phyloP scores from a whole-genome alignment of 2,113 vertebrate species.

The Sula dactylatra region DNA sequence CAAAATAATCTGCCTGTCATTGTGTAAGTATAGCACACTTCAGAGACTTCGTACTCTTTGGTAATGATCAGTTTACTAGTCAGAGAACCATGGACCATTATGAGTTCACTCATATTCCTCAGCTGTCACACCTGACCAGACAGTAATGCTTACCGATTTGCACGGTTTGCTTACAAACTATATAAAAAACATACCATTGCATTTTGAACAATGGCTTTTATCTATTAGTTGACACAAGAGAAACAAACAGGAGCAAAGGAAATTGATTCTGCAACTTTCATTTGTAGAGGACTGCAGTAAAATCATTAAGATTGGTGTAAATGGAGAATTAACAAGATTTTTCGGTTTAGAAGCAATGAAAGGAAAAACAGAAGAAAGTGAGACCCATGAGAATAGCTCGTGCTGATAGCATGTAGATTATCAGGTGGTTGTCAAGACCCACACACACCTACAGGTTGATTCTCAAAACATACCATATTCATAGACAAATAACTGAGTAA shows the following conservation, averaged over 20 bases:
- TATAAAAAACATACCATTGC: neutral
- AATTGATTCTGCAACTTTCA: neutral
- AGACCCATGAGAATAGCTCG: neutral
- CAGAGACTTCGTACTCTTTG: neutral
- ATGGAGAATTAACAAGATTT: neutral
- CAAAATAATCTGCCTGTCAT: neutral
- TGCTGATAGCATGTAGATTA: fast-evolving
- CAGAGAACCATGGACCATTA: neutral
- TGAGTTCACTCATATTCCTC: neutral
- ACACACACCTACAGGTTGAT: too few species aligned
- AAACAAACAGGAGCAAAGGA: neutral
- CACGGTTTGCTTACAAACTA: neutral
- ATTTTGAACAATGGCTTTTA: neutral
- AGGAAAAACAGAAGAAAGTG: neutral
- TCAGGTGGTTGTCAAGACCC: neutral
- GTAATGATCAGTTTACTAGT: neutral
- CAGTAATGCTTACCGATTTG: neutral
- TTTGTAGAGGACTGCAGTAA: neutral
- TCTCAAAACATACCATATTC: neutral
- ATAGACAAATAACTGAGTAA: neutral
- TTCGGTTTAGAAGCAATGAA: neutral
- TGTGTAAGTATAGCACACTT: neutral
- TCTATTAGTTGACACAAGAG: neutral
- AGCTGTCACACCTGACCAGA: neutral
- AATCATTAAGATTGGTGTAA: neutral